Evolutionary conservation across 2,888 invertebrate species (phyloP).

Genomic region (Dryobotodes eremita): DNA sequence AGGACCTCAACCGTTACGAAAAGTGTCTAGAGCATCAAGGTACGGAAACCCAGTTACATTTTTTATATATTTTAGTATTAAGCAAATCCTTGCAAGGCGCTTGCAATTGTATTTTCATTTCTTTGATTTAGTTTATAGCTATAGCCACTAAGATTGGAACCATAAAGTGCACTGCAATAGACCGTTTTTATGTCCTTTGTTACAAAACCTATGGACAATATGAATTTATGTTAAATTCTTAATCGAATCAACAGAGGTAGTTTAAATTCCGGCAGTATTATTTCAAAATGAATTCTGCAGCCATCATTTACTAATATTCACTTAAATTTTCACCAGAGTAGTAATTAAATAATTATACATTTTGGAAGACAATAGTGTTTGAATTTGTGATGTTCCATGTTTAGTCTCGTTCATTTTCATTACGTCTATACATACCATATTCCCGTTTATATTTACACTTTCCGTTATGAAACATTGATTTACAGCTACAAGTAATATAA

Average conservation of each 20-base stretch:
- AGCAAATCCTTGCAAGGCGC: background rate
- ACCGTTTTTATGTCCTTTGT: background rate
- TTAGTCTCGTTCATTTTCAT: constrained; percentile 22
- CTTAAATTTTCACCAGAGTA: constrained; percentile 9
- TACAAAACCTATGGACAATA: background rate
- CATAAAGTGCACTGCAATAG: background rate
- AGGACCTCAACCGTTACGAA: constrained; percentile 89
- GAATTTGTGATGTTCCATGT: constrained; percentile 29
- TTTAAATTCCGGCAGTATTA: too few species aligned
- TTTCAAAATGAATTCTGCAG: constrained; percentile 8
- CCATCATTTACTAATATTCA: constrained; percentile 20
- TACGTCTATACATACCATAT: background rate
- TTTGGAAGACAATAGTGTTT: constrained; percentile 49
- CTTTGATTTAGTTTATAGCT: background rate
- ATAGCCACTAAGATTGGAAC: background rate
- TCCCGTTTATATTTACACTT: constrained; percentile 13
- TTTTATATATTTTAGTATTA: background rate
- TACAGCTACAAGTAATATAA: constrained; percentile 2
- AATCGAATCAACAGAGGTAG: background rate
- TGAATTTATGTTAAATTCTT: constrained; percentile 1
- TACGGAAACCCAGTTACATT: constrained; percentile 79
- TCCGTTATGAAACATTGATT: constrained; percentile 25
- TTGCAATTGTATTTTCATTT: background rate
- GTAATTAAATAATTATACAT: constrained; percentile 14
- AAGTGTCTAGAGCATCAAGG: constrained; percentile 92